Conservation (phyloP, 2,888 invertebrate genomes). For the Dendrolimus houi region DNA sequence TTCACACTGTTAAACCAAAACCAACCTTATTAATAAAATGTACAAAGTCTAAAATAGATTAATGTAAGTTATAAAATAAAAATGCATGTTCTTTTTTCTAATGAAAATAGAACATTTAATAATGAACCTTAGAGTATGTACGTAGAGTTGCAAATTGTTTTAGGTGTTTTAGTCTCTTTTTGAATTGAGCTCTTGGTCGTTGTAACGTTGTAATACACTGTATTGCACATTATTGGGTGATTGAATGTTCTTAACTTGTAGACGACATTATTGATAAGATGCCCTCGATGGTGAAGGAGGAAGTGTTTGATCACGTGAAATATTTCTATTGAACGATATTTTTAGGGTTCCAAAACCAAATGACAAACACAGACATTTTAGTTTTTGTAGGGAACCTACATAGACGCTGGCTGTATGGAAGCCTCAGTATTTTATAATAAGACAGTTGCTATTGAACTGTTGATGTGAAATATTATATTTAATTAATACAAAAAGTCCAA, state of each 20-base stretch:
- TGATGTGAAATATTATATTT: too few species aligned
- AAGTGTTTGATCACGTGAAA: constrained; percentile 10
- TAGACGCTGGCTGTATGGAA: too few species aligned
- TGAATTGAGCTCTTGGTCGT: constrained; percentile 3
- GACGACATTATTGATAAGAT: constrained; percentile 68
- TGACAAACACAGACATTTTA: too few species aligned
- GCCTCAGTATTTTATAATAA: too few species aligned
- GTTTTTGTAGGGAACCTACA: too few species aligned
- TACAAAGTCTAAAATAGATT: constrained; percentile 12
- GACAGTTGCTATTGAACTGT: too few species aligned
- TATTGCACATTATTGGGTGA: constrained; percentile 76
- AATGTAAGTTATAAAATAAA: constrained; percentile 27
- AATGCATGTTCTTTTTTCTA: constrained; percentile 49
- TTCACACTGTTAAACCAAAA: constrained; percentile 14
- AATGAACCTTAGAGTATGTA: not conserved
- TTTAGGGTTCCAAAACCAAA: too few species aligned
- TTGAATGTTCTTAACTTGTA: constrained; percentile 67
- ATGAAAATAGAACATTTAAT: constrained; percentile 5
- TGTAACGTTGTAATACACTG: constrained; percentile 69
- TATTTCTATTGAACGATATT: not conserved
- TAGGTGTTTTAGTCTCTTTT: constrained; percentile 2
- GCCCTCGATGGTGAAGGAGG: constrained; percentile 40
- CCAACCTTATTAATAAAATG: not conserved
- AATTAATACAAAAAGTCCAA: too few species aligned
- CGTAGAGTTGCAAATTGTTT: not conserved